These are phyloP conservation scores for Furcifer pardalis DNA, from an alignment of 2,797 vertebrate species.

Conservation along the genomic window DNA sequence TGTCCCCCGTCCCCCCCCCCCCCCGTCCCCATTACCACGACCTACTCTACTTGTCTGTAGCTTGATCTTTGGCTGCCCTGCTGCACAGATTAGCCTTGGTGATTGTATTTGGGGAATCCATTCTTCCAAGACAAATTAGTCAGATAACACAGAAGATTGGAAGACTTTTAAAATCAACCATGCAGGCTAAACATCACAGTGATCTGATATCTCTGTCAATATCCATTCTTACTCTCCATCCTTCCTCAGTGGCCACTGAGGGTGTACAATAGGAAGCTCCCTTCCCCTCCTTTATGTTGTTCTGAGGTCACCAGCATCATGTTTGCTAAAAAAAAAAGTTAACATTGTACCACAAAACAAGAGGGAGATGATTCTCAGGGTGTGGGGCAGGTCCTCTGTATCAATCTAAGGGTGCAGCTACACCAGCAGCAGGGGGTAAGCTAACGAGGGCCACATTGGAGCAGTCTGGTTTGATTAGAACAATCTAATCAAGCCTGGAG, in stretches of 20 bases:
- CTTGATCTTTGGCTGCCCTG: not conserved
- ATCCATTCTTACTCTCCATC: not conserved
- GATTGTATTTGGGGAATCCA: not conserved
- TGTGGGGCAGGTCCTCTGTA: not conserved
- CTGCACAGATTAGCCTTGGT: not conserved
- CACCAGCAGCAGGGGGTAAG: no score
- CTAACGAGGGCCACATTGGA: no score
- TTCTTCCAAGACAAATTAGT: not conserved
- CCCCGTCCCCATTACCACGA: no score
- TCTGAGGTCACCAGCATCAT: not conserved
- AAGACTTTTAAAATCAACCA: not conserved
- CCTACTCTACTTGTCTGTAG: not conserved
- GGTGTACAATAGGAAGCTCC: not conserved
- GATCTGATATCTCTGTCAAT: not conserved
- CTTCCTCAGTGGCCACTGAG: not conserved
- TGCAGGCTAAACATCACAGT: not conserved
- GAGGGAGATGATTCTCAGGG: not conserved
- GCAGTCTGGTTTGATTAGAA: no score
- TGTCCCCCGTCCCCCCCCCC: no score
- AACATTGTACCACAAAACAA: not conserved
- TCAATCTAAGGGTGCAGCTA: not conserved
- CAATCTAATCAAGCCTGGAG: no score
- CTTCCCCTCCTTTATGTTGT: not conserved
- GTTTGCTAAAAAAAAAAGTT: not conserved
- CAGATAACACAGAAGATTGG: not conserved